Base-by-base conservation (phyloP, 2,797 vertebrate species). In the Poeciliopsis gracilis region DNA sequence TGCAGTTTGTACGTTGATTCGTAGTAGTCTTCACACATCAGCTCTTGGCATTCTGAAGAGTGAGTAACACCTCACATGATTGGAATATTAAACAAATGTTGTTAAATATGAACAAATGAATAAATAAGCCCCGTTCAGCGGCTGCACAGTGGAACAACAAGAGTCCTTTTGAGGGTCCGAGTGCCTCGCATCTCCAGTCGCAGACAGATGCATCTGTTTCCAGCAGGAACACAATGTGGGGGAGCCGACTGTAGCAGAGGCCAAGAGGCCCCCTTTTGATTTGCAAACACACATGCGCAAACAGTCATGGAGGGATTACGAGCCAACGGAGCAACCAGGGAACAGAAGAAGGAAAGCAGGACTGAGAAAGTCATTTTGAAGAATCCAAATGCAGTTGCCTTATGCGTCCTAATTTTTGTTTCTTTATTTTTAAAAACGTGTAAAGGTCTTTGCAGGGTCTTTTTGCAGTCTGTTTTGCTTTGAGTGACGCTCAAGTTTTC, bases 91-190 rank as follows among this genome's bases (percentile, higher is more conserved):
- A 94, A 93, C 91, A 94, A 94, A 94, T 93, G 86, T 91, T 91
- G 89, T 93, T 93, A 92, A 94, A 94, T 93, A 93, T 92, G 90
- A 94, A 93, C 89, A 88, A 91, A 92, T 90, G 83, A 92, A 93
- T 93, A 93, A 93, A 93, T 93, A 92, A 91, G 87, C 90, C 88
- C 88, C 84, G 0, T 84, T 71, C 72, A 79, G 83, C 76, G 79
- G 82, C 85, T 90, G 88, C 88, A 90, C 85, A 81, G 75, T 76
- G 84, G 90, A 85, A 89, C 90, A 74, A 73, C 86, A 76, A 61
- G 47, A 88, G 84, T 92, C 84, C 77, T 87, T 81, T 80, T 84
- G 73, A 49, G 75, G 90, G 85, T 93, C 88, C 78, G 84, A 86
- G 89, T 82, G 83, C 81, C 85, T 90, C 76, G 70, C 67, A 36